Conservation (phyloP, 2,113 vertebrate genomes). For the Acrocephalus arundinaceus region DNA sequence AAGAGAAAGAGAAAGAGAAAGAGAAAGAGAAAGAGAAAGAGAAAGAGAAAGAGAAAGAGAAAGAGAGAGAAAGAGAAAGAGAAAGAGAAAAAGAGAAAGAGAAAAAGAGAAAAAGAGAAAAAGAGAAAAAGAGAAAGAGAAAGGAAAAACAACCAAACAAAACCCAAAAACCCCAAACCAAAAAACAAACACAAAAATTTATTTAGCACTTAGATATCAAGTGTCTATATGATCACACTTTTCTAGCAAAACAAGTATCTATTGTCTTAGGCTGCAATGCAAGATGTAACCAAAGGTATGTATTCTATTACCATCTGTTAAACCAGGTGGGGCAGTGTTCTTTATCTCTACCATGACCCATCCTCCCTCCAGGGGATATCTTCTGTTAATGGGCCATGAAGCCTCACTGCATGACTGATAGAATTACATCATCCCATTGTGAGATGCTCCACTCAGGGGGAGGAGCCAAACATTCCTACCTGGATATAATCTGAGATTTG, state of each 20-base stretch:
- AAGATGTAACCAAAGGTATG: not conserved
- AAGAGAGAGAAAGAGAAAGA: too few species aligned
- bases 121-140: too few species aligned
- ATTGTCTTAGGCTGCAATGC: not conserved
- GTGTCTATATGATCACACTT: not conserved
- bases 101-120: too few species aligned
- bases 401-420: not conserved
- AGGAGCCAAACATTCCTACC: not conserved
- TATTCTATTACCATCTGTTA: not conserved
- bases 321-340: not conserved
- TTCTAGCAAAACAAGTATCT: not conserved
- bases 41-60: too few species aligned
- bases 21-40: too few species aligned
- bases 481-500: not conserved
- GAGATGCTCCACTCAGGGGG: not conserved
- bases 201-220: not conserved
- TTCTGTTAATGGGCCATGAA: not conserved
- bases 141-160: not conserved
- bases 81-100: too few species aligned
- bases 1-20: too few species aligned
- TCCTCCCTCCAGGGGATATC: not conserved
- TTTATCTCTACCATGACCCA: not conserved
- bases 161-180: not conserved
- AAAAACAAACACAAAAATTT: not conserved
- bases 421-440: not conserved